Evolutionary conservation across 2,797 vertebrate species (phyloP).

Genomic region (Macropodus opercularis): DNA sequence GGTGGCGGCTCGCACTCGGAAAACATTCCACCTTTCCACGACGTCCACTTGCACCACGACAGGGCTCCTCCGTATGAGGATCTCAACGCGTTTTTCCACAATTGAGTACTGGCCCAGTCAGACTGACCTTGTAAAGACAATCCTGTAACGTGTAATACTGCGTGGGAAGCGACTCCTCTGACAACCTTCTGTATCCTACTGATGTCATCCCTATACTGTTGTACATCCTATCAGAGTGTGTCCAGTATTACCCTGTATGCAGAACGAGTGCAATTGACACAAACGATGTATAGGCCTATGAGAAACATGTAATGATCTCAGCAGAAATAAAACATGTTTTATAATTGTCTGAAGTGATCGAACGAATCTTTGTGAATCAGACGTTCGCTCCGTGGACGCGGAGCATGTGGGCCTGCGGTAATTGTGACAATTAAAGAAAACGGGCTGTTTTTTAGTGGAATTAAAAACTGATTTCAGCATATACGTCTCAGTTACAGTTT

Average conservation of each 20-base stretch:
- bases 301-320: slow-evolving; percentile 66
- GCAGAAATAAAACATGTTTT: slow-evolving; percentile 73
- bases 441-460: too few species aligned
- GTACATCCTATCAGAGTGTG: slow-evolving; percentile 72
- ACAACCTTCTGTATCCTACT: slow-evolving; percentile 69
- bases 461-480: neutral
- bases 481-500: too few species aligned
- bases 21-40: slow-evolving; percentile 92
- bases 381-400: neutral
- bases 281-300: slow-evolving; percentile 70
- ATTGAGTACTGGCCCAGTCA: slow-evolving; percentile 74
- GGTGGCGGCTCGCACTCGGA: slow-evolving; percentile 89
- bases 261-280: slow-evolving; percentile 69
- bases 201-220: slow-evolving; percentile 74
- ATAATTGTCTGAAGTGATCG: slow-evolving; percentile 73
- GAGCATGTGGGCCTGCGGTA: neutral
- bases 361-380: slow-evolving; percentile 35
- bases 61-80: slow-evolving; percentile 93
- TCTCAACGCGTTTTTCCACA: slow-evolving; percentile 98
- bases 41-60: slow-evolving; percentile 93
- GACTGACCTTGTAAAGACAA: slow-evolving; percentile 59
- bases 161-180: slow-evolving; percentile 52
- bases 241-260: slow-evolving; percentile 73
- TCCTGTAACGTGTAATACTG: slow-evolving; percentile 55
- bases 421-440: too few species aligned